Percentiles rank a stretch among this genome's conserved stretches.
These are phyloP conservation scores for Cydia fagiglandana DNA, from an alignment of 1,140 invertebrate genomes.

Conservation along the genomic window DNA sequence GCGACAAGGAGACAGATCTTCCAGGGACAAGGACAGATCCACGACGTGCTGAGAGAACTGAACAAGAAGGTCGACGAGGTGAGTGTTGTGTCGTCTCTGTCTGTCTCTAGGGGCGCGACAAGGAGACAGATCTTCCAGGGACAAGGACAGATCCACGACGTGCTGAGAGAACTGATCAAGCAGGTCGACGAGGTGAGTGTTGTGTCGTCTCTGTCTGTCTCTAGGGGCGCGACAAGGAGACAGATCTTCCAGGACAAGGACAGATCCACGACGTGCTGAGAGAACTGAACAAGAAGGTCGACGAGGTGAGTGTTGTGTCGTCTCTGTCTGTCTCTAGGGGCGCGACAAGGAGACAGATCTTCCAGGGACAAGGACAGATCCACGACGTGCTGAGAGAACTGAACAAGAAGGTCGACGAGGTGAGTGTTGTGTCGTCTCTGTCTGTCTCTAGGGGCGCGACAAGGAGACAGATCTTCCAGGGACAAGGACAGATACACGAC, in stretches of 20 bases:
- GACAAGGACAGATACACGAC: conserved; percentile 92
- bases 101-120: neutral
- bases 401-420: conserved; percentile 93
- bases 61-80: conserved; percentile 95
- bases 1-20: conserved; percentile 83
- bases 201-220: too few relatives aligned
- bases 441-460: conserved; percentile 69
- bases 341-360: conserved; percentile 94
- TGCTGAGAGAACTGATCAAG: too few relatives aligned
- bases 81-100: conserved; percentile 38
- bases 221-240: too few relatives aligned
- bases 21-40: conserved; percentile 90
- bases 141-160: too few relatives aligned
- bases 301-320: conserved; percentile 84
- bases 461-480: conserved; percentile 95
- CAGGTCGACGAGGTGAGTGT: too few relatives aligned
- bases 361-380: conserved; percentile 93
- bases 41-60: conserved; percentile 86
- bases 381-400: conserved; percentile 88
- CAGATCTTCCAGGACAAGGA: conserved; percentile 82
- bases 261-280: conserved; percentile 89
- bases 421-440: conserved; percentile 64
- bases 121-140: too few relatives aligned
- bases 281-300: conserved; percentile 90
- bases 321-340: too few relatives aligned